Conservation (phyloP, 2,888 invertebrate species). For the Autographa gamma region DNA sequence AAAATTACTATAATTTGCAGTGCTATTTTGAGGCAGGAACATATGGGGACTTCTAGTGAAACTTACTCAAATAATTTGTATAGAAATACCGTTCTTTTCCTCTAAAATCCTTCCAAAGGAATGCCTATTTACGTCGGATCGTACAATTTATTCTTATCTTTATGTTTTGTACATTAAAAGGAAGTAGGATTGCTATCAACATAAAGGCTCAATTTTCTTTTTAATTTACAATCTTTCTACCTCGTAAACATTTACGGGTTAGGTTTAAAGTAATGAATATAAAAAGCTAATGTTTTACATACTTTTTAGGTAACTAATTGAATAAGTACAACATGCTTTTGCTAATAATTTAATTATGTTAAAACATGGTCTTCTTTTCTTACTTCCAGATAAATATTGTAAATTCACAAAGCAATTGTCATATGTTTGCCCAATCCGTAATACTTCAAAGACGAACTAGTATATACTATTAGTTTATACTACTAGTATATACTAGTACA, state of each 20-base stretch:
- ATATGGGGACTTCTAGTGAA: neutral
- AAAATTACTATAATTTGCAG: neutral
- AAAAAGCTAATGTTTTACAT: neutral
- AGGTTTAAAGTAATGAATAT: slow-evolving; percentile 1
- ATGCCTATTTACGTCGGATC: slow-evolving; percentile 32
- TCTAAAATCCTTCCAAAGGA: slow-evolving; percentile 15
- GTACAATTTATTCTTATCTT: slow-evolving; percentile 53
- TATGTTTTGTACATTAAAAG: slow-evolving; percentile 50
- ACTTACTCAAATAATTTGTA: neutral
- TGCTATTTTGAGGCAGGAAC: neutral
- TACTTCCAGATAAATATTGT: no score
- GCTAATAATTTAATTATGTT: no score
- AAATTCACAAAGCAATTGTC: no score
- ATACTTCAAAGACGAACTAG: no score
- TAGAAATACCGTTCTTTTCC: neutral
- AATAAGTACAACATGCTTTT: neutral
- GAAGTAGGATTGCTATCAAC: slow-evolving; percentile 47
- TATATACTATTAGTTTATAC: no score
- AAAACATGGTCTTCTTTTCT: no score
- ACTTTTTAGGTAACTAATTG: neutral
- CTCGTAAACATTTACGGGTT: slow-evolving; percentile 9
- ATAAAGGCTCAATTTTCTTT: slow-evolving; percentile 50
- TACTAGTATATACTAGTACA: no score
- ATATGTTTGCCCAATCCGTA: no score
- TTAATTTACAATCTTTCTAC: slow-evolving; percentile 36